A percentile compares a stretch with the other conserved stretches of the same genome.
phyloP scores from a whole-genome alignment of 2,888 invertebrate species.

The Archips xylosteana region DNA sequence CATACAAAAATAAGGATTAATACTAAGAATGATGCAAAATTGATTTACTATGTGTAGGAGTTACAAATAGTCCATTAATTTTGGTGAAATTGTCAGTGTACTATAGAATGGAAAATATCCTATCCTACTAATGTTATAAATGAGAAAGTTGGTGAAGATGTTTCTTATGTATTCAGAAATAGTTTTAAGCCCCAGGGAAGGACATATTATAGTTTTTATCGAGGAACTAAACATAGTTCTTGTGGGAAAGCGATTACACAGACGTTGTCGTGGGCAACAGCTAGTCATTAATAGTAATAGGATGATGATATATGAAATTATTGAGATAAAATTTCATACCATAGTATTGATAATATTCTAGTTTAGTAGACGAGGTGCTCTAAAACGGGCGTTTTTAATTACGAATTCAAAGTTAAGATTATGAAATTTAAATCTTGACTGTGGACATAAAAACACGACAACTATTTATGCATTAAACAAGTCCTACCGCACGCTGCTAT shows the following conservation, averaged over 20 bases:
- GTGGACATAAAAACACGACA: conserved; percentile 8
- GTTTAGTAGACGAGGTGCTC: neutral
- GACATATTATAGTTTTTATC: too few species aligned
- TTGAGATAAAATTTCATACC: too few species aligned
- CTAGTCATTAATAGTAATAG: too few species aligned
- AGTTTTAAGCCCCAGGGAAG: too few species aligned
- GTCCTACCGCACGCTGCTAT: conserved; percentile 20
- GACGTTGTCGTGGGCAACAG: too few species aligned
- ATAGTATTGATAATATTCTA: neutral
- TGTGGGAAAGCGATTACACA: too few species aligned
- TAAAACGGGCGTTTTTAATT: neutral
- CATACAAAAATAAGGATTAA: neutral
- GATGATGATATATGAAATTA: too few species aligned
- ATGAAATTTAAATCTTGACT: conserved; percentile 2
- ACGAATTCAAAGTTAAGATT: neutral
- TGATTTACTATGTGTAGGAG: neutral
- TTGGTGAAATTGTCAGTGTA: neutral
- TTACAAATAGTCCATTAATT: neutral
- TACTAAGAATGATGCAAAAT: neutral
- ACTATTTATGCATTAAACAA: conserved; percentile 18
- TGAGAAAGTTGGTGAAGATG: too few species aligned
- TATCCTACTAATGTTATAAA: too few species aligned
- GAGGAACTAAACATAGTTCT: too few species aligned
- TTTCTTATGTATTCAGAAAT: too few species aligned
- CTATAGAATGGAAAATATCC: neutral